Conservation (phyloP, 2,797 vertebrate species). For the Chelidonichthys spinosus region DNA sequence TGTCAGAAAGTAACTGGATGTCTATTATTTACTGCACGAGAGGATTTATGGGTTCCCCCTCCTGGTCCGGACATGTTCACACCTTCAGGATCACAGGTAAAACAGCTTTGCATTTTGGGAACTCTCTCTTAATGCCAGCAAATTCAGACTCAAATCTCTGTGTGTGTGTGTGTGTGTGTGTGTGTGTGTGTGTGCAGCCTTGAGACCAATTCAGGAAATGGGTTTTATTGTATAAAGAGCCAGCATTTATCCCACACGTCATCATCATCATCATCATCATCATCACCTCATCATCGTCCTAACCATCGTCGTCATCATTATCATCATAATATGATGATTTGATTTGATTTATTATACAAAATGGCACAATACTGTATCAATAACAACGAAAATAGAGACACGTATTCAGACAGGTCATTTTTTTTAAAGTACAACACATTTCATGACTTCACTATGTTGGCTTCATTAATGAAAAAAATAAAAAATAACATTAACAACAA, state of each 20-base stretch:
- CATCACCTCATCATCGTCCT: background rate
- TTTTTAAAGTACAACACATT: conserved; percentile 60
- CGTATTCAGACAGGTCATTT: conserved; percentile 55
- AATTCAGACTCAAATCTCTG: conserved; percentile 1
- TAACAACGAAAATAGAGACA: conserved; percentile 60
- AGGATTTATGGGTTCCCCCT: conserved; percentile 4
- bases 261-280: conserved; percentile 22
- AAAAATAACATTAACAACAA: conserved; percentile 54
- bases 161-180: conserved; percentile 26
- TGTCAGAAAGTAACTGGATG: conserved; percentile 13
- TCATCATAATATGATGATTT: conserved; percentile 1
- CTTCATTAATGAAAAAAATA: conserved; percentile 69
- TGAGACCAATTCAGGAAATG: conserved; percentile 56
- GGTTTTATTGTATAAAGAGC: conserved; percentile 66
- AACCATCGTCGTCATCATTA: conserved; percentile 9
- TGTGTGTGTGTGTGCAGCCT: conserved; percentile 30
- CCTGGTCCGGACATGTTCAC: conserved; percentile 5
- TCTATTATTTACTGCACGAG: conserved; percentile 10
- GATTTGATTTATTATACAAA: conserved; percentile 47
- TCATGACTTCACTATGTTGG: conserved; percentile 40
- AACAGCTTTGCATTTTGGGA: background rate
- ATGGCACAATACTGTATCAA: conserved; percentile 60
- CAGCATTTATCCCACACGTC: conserved; percentile 33
- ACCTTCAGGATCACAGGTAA: background rate
- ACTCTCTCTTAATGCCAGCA: background rate